phyloP scores from a whole-genome alignment of 2,888 invertebrate genomes.

The Heliconius cydno region DNA sequence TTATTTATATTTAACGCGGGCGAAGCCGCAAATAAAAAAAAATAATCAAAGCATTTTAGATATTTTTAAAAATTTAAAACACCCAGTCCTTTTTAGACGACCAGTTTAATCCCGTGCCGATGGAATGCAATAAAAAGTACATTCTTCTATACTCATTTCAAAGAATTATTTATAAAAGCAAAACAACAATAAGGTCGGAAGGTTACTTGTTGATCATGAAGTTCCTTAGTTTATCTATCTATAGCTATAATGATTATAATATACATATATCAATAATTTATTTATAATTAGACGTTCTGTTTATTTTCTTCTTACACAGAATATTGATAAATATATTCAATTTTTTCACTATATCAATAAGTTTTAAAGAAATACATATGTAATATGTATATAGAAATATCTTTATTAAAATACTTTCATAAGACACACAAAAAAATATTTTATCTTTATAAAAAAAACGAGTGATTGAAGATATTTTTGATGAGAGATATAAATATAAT shows the following conservation, averaged over 20 bases:
- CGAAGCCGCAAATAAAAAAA: too few species aligned
- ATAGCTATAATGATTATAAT: neutral
- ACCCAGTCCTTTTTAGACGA: too few species aligned
- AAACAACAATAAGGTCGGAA: conserved; percentile 28
- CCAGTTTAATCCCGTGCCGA: neutral
- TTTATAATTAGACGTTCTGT: neutral
- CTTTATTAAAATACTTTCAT: neutral
- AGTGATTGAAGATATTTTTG: neutral
- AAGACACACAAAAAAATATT: neutral
- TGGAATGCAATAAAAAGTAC: conserved; percentile 11
- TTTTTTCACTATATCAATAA: neutral
- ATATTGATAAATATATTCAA: too few species aligned
- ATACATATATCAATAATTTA: neutral
- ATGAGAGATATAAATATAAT: neutral
- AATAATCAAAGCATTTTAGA: too few species aligned
- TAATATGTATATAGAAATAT: neutral
- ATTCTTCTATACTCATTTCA: neutral
- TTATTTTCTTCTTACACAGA: neutral
- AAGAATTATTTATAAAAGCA: conserved; percentile 12
- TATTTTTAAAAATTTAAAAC: too few species aligned
- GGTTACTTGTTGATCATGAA: conserved; percentile 19
- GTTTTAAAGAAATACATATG: neutral
- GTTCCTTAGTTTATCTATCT: conserved; percentile 7
- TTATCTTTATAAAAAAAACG: too few species aligned
- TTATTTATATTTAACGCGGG: too few species aligned